Percentiles rank a stretch among this genome's conserved stretches.
Evolutionary conservation across 2,888 invertebrate genomes (phyloP).

Genomic region (Hypomecis punctinalis): DNA sequence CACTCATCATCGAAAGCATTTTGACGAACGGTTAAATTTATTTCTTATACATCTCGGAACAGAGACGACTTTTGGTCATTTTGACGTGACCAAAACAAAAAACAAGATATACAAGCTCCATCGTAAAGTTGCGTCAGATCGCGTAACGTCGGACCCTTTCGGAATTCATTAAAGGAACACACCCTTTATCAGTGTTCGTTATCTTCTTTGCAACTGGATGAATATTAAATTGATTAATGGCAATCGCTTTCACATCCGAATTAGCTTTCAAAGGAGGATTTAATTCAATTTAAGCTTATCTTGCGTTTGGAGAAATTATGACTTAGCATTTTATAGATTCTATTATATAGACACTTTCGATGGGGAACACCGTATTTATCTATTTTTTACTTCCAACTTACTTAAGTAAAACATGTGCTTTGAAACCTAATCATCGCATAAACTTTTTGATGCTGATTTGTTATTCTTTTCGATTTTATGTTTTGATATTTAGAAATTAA

Average conservation of each 20-base stretch:
- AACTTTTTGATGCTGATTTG: not conserved
- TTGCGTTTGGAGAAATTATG: conserved; percentile 14
- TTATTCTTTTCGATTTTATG: conserved; percentile 20
- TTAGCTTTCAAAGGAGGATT: conserved; percentile 14
- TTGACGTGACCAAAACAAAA: conserved; percentile 13
- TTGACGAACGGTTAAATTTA: not conserved
- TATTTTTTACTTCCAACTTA: too few relatives aligned
- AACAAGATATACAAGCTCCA: conserved; percentile 7
- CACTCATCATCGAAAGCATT: not conserved
- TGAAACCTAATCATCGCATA: too few relatives aligned
- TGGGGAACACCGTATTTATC: too few relatives aligned
- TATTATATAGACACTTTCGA: not conserved
- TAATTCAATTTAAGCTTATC: conserved; percentile 4
- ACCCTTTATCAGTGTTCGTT: conserved; percentile 15
- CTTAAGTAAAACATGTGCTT: too few relatives aligned
- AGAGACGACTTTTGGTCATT: conserved; percentile 10
- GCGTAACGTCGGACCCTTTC: conserved; percentile 23
- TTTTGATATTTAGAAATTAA: conserved; percentile 16
- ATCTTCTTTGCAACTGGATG: conserved; percentile 9
- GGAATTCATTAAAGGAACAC: conserved; percentile 19
- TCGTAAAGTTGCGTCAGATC: conserved; percentile 24
- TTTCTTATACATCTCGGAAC: conserved; percentile 11
- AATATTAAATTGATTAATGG: conserved; percentile 13
- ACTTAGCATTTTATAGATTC: not conserved
- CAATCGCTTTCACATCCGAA: conserved; percentile 21